These are phyloP conservation scores for Malaclemys terrapin DNA, from an alignment of 2,113 vertebrate genomes.

Conservation along the genomic window DNA sequence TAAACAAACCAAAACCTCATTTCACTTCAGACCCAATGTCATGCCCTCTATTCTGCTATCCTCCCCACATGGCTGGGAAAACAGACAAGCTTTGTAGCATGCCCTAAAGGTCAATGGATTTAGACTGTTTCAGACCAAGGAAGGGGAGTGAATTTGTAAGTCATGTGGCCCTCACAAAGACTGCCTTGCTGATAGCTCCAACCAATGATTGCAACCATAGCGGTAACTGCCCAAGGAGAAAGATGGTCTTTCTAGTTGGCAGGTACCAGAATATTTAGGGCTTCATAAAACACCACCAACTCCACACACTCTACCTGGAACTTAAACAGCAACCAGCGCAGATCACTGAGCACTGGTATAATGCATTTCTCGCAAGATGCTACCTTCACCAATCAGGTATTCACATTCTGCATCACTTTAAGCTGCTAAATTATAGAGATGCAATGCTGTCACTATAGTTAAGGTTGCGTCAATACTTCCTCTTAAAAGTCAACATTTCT, in stretches of 20 bases:
- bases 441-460: not conserved
- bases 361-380: not conserved
- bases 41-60: not conserved
- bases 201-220: not conserved
- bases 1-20: not conserved
- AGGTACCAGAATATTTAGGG: conserved; percentile 32
- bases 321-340: not conserved
- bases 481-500: not conserved
- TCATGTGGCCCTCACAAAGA: not conserved
- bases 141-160: not conserved
- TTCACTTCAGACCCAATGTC: not conserved
- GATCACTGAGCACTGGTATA: not conserved
- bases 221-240: conserved; percentile 17
- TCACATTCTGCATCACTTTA: not conserved
- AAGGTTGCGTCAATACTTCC: not conserved
- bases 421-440: conserved; percentile 39
- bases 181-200: not conserved
- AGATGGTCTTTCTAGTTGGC: conserved; percentile 6
- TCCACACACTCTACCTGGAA: not conserved
- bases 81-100: not conserved
- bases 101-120: not conserved
- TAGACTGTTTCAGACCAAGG: not conserved
- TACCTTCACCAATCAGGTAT: not conserved
- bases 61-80: not conserved
- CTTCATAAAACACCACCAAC: conserved; percentile 36